phyloP scores from a whole-genome alignment of 2,113 vertebrate genomes.

The Ellobius talpinus region DNA sequence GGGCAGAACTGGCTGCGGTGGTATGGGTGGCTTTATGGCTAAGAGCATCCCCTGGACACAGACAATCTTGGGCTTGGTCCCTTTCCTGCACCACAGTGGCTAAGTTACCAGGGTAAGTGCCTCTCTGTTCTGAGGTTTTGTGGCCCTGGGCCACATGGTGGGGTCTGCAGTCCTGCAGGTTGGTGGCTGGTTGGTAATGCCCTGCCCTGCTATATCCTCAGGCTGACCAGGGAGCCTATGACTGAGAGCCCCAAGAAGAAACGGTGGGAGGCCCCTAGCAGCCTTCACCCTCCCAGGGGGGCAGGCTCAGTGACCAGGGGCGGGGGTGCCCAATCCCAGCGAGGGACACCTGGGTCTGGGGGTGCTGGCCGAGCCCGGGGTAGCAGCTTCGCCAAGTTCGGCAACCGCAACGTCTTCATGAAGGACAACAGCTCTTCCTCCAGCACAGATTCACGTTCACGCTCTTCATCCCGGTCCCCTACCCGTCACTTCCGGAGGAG shows the following conservation, averaged over 20 bases:
- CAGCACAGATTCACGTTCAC: constrained; percentile 92
- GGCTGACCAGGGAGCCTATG: constrained; percentile 81
- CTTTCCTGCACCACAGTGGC: background rate
- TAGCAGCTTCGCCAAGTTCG: constrained; percentile 87
- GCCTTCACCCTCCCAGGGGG: constrained; percentile 86
- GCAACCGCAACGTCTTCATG: constrained; percentile 94
- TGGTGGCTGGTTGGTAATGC: background rate
- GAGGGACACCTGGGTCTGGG: constrained; percentile 76
- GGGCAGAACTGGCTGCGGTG: background rate
- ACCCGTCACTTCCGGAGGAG: constrained; percentile 87
- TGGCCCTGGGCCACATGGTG: background rate
- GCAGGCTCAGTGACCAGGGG: constrained; percentile 63
- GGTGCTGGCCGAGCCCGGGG: constrained; percentile 83
- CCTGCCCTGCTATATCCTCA: constrained; percentile 60
- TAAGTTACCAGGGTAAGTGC: background rate
- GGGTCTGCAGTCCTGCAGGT: background rate
- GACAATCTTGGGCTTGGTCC: background rate
- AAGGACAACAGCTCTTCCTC: constrained; percentile 94
- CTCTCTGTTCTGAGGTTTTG: background rate
- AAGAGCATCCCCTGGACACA: background rate
- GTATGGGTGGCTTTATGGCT: fast-evolving
- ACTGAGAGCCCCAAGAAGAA: constrained; percentile 89
- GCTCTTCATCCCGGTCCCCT: constrained; percentile 89
- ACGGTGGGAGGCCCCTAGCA: constrained; percentile 89
- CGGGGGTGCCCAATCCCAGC: constrained; percentile 80